phyloP scores from a whole-genome alignment of 2,113 vertebrate genomes.

The Casuarius casuarius region DNA sequence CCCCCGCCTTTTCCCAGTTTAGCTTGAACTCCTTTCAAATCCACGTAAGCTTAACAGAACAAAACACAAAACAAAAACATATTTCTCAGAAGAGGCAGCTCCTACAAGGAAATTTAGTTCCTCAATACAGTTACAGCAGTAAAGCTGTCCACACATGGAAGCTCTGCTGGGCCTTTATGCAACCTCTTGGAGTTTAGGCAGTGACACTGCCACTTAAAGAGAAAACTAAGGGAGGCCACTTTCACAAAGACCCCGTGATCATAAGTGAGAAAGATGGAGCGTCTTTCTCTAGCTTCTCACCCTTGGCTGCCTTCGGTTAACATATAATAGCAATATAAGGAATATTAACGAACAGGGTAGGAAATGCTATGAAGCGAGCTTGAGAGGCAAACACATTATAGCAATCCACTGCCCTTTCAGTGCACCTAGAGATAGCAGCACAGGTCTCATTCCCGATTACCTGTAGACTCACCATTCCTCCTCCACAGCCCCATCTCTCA shows the following conservation, averaged over 20 bases:
- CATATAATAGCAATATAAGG: neutral
- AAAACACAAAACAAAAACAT: neutral
- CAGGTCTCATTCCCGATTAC: neutral
- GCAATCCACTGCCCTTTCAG: neutral
- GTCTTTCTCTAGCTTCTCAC: neutral
- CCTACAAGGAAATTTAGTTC: neutral
- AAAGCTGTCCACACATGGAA: neutral
- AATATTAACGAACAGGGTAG: neutral
- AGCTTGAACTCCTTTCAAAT: neutral
- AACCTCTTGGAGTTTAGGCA: neutral
- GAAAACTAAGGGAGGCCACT: neutral
- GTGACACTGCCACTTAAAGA: neutral
- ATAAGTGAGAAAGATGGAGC: neutral
- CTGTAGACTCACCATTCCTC: neutral
- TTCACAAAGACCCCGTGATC: neutral
- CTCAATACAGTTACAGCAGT: neutral
- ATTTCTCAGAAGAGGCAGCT: neutral
- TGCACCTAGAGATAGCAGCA: neutral
- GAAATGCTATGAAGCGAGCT: neutral
- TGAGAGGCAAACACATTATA: neutral
- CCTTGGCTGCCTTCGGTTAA: neutral
- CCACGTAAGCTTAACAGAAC: neutral
- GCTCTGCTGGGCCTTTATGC: neutral
- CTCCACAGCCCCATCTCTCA: conserved; percentile 39
- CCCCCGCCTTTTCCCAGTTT: neutral